Conservation (phyloP, 2,888 invertebrate species). For the Barypeithes pellucidus region DNA sequence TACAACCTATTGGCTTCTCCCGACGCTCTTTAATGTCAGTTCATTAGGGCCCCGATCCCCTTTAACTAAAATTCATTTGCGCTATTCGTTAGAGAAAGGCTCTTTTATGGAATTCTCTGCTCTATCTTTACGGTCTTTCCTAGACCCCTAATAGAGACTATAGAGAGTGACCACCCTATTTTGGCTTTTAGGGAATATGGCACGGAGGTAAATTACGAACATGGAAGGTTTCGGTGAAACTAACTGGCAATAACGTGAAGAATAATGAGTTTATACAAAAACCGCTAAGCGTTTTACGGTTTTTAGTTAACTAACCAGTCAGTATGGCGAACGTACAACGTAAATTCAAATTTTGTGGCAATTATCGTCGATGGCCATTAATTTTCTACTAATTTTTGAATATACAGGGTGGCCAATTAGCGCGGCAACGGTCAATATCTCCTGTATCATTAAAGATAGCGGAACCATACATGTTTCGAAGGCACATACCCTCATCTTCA, state of each 20-base stretch:
- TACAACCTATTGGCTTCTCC: constrained; percentile 25
- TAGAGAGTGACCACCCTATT: constrained; percentile 44
- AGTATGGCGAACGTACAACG: too few species aligned
- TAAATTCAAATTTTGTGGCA: too few species aligned
- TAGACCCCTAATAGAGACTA: constrained; percentile 37
- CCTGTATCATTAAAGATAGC: too few species aligned
- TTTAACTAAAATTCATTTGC: constrained; percentile 45
- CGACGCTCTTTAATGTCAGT: constrained; percentile 10
- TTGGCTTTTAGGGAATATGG: constrained; percentile 19
- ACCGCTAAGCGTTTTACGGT: too few species aligned
- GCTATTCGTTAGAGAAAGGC: constrained; percentile 39
- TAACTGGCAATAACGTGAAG: not conserved
- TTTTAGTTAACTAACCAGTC: too few species aligned
- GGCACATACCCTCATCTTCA: too few species aligned
- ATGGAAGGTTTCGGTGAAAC: not conserved
- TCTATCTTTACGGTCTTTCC: constrained; percentile 34
- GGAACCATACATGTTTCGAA: too few species aligned
- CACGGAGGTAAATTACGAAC: constrained; percentile 11
- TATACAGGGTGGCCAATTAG: too few species aligned
- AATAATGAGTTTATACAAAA: not conserved
- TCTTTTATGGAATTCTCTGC: constrained; percentile 37
- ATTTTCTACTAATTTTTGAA: too few species aligned
- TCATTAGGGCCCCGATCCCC: constrained; percentile 32
- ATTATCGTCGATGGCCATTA: too few species aligned
- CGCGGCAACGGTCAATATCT: too few species aligned